A percentile compares a stretch with the other conserved stretches of the same genome.
Conservation (phyloP, 2,888 invertebrate genomes). For the Sarcophaga caerulescens region DNA sequence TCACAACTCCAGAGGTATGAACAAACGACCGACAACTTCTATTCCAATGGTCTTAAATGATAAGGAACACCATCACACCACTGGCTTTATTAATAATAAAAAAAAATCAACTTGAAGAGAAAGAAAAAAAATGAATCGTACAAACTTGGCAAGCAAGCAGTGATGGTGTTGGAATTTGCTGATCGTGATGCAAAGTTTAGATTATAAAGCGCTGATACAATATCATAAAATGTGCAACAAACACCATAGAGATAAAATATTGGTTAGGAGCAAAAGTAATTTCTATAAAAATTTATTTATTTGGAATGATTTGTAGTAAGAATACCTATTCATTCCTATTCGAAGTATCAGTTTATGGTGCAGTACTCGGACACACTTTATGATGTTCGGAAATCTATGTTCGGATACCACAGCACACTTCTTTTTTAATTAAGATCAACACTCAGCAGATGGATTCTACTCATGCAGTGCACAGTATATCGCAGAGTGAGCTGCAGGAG, state of each 20-base stretch:
- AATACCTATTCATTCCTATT: no score
- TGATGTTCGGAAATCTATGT: no score
- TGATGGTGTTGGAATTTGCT: conserved; percentile 74
- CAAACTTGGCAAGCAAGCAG: conserved; percentile 40
- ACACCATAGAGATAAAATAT: conserved; percentile 31
- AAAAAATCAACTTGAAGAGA: not conserved
- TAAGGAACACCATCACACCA: conserved; percentile 49
- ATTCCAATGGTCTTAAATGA: conserved; percentile 59
- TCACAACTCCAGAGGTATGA: conserved; percentile 49
- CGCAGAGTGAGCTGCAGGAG: no score
- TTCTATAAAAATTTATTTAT: not conserved
- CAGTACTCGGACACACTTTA: no score
- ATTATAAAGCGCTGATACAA: conserved; percentile 75
- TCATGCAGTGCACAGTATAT: no score
- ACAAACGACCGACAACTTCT: conserved; percentile 54
- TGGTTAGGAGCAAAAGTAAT: conserved; percentile 11
- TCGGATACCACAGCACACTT: no score
- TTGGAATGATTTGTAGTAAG: no score
- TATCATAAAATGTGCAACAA: conserved; percentile 61
- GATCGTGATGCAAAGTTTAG: conserved; percentile 75
- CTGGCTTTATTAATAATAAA: conserved; percentile 8
- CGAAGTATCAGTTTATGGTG: no score
- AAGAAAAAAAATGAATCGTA: conserved; percentile 41
- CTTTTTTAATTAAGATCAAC: no score
- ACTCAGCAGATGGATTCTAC: no score